Evolutionary conservation across 1,140 invertebrate species (phyloP).

Genomic region (Telenomus remus): DNA sequence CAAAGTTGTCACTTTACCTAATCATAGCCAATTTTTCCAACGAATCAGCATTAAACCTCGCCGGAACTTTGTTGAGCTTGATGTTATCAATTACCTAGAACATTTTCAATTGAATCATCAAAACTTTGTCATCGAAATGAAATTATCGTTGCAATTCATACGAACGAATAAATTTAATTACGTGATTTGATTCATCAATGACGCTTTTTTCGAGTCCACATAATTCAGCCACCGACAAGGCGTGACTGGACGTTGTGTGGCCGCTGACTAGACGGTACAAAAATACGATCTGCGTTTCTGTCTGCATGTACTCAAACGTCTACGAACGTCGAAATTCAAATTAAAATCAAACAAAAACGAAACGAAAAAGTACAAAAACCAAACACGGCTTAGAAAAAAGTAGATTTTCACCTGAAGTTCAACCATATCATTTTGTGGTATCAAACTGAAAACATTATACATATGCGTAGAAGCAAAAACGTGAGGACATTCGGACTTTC

Average conservation of each 20-base stretch:
- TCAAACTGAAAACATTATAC: constrained; percentile 78
- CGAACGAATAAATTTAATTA: constrained; percentile 1
- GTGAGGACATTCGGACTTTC: constrained; percentile 80
- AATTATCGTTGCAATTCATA: not conserved
- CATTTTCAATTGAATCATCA: not conserved
- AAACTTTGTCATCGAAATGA: not conserved
- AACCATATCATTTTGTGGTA: constrained; percentile 74
- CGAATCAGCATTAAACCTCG: not conserved
- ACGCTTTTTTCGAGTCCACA: constrained; percentile 22
- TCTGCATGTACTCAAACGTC: constrained; percentile 47
- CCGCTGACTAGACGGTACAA: constrained; percentile 41
- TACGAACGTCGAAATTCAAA: no score
- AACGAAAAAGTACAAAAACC: no score
- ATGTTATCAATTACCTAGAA: constrained; percentile 25
- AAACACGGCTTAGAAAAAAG: no score
- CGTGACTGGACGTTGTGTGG: constrained; percentile 41
- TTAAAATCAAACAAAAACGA: no score
- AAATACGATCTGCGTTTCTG: constrained; percentile 41
- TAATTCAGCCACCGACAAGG: constrained; percentile 48
- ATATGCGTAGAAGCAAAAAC: constrained; percentile 87
- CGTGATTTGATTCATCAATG: constrained; percentile 31
- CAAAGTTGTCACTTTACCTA: constrained; percentile 23
- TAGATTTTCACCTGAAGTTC: constrained; percentile 69
- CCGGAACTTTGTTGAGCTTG: constrained; percentile 18
- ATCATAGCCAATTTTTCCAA: constrained; percentile 13